Evolutionary conservation across 1,140 invertebrate species (phyloP), one percentile per base, ranked within the genome.

Genomic region (Meteorus sp.): DNA sequence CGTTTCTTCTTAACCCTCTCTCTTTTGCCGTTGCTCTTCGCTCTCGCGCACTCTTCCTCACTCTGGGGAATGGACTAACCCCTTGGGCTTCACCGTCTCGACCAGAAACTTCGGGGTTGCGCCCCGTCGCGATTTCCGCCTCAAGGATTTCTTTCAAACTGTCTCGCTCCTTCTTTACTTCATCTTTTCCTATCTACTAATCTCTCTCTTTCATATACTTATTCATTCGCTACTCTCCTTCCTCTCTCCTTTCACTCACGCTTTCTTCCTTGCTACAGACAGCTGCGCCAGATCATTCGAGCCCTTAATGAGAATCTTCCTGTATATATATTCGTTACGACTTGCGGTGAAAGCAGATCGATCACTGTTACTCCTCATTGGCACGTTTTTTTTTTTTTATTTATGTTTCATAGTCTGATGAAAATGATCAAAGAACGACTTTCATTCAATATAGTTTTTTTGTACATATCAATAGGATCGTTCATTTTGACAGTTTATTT

Each of bases 131-230:
- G 31, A 52, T 52, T 52, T 52, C 50, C 50, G 50, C 50, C 50
- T 52, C 31, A 52, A 52, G 31, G 31, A 52, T 52, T 52, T 52
- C 50, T 52, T 52, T 52, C 50, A 52, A 35, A 52, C 50, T 2
- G 7, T n/a, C 15, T 19, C 7, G 15, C 25, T 27, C 27, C n/a
- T 19, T 33, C 13, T 19, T 2, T 19, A 4, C 13, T 19, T 20
- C 19, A 19, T 22, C 43, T n/a, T 45, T 45, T 45, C 43, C 25
- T n/a, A 2, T 45, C 9, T 9, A 23, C 6, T 25, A 20, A 45
- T n/a, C n/a, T n/a, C n/a, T n/a, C n/a, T n/a, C n/a, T n/a, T n/a
- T n/a, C n/a, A n/a, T n/a, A n/a, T n/a, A 22, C 20, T 23, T 23
- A 45, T 23, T 45, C 43, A 45, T 45, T 45, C 43, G 43, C 9